Evolutionary conservation across 2,888 invertebrate genomes (phyloP).

Genomic region (Lithosia quadra): DNA sequence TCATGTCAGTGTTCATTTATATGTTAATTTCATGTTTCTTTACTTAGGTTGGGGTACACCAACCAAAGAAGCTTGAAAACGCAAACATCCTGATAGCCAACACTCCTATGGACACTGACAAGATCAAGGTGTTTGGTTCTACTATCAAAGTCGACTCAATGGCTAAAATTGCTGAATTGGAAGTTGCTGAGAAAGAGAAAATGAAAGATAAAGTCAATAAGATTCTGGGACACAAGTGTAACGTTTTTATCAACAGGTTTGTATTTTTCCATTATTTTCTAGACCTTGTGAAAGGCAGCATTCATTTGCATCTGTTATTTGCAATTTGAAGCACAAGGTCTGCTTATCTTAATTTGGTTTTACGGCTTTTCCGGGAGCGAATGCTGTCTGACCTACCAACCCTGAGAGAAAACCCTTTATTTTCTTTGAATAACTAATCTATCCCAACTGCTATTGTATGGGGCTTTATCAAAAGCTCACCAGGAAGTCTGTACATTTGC

Average conservation of each 20-base stretch:
- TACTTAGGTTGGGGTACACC: conserved; percentile 95
- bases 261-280: not conserved
- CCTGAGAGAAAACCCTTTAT: too few relatives aligned
- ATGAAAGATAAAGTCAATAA: conserved; percentile 99
- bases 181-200: conserved; percentile 99
- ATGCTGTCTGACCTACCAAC: too few relatives aligned
- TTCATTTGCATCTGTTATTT: too few relatives aligned
- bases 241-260: conserved; percentile 98
- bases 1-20: not conserved
- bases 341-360: too few relatives aligned
- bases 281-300: not conserved
- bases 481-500: too few relatives aligned
- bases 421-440: too few relatives aligned
- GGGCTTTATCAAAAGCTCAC: too few relatives aligned
- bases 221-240: conserved; percentile 97
- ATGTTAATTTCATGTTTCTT: not conserved
- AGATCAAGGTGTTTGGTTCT: conserved; percentile 99
- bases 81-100: conserved; percentile 99
- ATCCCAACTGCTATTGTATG: too few relatives aligned
- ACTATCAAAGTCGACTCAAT: conserved; percentile 96
- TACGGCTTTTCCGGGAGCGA: too few relatives aligned
- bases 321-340: too few relatives aligned
- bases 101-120: conserved; percentile 99
- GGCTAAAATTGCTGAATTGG: conserved; percentile 98
- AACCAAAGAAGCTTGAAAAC: conserved; percentile 98